Percentiles rank a stretch among this genome's conserved stretches.
Evolutionary conservation across 2,888 invertebrate genomes (phyloP).

Genomic region (Beris chalybata): DNA sequence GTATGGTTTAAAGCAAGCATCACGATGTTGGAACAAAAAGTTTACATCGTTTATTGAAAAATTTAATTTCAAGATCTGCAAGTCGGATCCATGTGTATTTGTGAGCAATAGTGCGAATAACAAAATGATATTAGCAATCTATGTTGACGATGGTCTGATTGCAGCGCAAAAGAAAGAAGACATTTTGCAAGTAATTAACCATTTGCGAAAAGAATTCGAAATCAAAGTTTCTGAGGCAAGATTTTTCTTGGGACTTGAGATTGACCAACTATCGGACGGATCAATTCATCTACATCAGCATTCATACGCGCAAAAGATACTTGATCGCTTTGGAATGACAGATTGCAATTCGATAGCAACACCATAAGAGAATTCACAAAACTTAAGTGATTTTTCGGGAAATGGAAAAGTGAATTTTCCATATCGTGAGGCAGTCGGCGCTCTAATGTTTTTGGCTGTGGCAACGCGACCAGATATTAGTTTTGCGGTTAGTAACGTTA

Average conservation of each 20-base stretch:
- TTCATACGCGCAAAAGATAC: conserved; percentile 10
- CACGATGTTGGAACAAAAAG: conserved; percentile 33
- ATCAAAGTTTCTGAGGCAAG: conserved; percentile 1
- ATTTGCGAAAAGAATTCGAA: conserved; percentile 25
- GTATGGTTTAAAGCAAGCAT: conserved; percentile 33
- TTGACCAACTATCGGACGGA: conserved; percentile 23
- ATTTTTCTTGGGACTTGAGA: conserved; percentile 33
- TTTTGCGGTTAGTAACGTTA: too few species aligned
- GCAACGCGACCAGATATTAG: too few species aligned
- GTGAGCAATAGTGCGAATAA: not conserved
- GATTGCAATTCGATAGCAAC: too few species aligned
- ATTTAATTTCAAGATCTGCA: conserved; percentile 13
- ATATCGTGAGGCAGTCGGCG: too few species aligned
- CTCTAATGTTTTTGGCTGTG: too few species aligned
- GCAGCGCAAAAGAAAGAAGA: conserved; percentile 13
- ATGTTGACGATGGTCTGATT: conserved; percentile 24
- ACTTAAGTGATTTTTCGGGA: too few species aligned
- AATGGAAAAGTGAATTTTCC: too few species aligned
- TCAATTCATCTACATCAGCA: conserved; percentile 29
- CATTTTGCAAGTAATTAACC: conserved; percentile 14
- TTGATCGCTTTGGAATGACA: too few species aligned
- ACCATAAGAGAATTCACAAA: too few species aligned
- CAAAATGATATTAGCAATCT: conserved; percentile 21
- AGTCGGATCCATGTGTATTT: conserved; percentile 31
- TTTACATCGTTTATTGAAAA: conserved; percentile 23